phyloP scores from a whole-genome alignment of 2,888 invertebrate species.

The Deroplatys truncata region DNA sequence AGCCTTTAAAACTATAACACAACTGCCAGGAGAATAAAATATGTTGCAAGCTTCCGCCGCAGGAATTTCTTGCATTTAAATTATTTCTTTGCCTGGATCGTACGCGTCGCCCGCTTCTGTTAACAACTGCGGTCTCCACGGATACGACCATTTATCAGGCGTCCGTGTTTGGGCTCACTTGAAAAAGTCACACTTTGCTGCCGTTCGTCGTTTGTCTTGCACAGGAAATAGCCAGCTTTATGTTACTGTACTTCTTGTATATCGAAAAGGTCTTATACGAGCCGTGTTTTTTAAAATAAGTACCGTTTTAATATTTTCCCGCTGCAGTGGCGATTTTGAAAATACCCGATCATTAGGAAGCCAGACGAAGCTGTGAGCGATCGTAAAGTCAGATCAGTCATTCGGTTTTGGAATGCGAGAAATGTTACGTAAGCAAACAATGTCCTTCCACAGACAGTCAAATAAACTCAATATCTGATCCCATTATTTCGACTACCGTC shows the following conservation, averaged over 20 bases:
- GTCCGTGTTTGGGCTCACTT: neutral
- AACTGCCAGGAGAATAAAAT: neutral
- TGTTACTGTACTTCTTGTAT: neutral
- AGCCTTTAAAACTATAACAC: neutral
- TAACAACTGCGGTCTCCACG: neutral
- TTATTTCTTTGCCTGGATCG: neutral
- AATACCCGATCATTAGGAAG: too few species aligned
- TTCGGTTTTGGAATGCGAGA: too few species aligned
- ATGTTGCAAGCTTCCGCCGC: neutral
- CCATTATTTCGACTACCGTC: too few species aligned
- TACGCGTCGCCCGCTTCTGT: neutral
- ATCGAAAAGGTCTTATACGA: neutral
- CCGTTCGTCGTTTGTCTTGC: neutral
- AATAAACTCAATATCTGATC: too few species aligned
- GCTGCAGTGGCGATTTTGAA: too few species aligned
- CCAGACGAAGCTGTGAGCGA: too few species aligned
- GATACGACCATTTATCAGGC: neutral
- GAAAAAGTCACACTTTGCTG: neutral
- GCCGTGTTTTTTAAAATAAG: too few species aligned
- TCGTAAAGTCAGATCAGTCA: too few species aligned
- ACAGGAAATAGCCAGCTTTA: neutral
- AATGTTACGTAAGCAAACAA: too few species aligned
- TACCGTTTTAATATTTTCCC: too few species aligned
- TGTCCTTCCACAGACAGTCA: too few species aligned
- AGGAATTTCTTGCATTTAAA: neutral